phyloP scores from a whole-genome alignment of 30 jellyfish, hydroid and myxozoan genomes.

The Pelagia noctiluca region DNA sequence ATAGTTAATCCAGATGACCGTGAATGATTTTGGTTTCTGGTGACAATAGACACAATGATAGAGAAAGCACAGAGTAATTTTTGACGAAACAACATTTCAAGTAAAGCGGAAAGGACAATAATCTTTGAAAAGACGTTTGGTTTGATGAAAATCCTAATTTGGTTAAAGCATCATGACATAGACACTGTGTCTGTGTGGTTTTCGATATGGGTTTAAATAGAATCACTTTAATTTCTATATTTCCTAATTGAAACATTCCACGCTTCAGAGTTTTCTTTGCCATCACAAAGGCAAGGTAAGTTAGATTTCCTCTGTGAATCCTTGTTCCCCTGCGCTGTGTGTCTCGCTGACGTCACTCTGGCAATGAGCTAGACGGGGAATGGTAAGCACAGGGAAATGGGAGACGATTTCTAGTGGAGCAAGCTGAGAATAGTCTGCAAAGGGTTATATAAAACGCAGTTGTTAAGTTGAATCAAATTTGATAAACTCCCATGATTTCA shows the following conservation, averaged over 20 bases:
- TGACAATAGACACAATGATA: constrained; percentile 19
- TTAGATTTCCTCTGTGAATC: too few species aligned
- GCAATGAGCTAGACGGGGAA: too few species aligned
- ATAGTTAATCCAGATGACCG: constrained; percentile 71
- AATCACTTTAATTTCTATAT: constrained; percentile 34
- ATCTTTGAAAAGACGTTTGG: constrained; percentile 59
- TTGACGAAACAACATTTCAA: constrained; percentile 56
- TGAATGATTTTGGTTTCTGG: constrained; percentile 52
- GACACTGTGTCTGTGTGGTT: constrained; percentile 79
- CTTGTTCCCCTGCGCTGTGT: too few species aligned
- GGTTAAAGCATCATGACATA: constrained; percentile 58
- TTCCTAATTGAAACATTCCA: constrained; percentile 75
- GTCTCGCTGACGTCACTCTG: too few species aligned
- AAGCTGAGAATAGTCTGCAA: too few species aligned
- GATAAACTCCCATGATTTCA: too few species aligned
- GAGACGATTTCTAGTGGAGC: too few species aligned
- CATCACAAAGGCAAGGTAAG: background rate
- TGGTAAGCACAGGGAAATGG: too few species aligned
- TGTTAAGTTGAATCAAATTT: too few species aligned
- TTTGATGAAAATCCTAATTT: constrained; percentile 36
- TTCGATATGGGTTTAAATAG: constrained; percentile 56
- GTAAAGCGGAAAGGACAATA: constrained; percentile 62
- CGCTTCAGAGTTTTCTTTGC: constrained; percentile 16
- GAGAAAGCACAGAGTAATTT: constrained; percentile 12
- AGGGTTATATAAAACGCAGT: too few species aligned